These are phyloP conservation scores for Nematolebias whitei DNA, from an alignment of 2,113 vertebrate species.

Conservation along the genomic window DNA sequence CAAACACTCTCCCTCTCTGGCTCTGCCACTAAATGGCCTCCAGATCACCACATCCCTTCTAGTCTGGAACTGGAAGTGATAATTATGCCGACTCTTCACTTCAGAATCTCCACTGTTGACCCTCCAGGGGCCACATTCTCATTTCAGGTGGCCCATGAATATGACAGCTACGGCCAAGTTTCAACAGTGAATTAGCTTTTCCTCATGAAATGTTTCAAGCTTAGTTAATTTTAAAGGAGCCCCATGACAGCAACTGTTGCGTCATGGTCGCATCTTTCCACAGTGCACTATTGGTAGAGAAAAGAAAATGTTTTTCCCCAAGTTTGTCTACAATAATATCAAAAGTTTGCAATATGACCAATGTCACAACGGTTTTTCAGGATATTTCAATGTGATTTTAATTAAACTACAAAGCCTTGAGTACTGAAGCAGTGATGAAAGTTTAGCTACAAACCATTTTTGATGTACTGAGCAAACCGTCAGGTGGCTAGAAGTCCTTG, in stretches of 20 bases:
- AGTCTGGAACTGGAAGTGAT: conserved; percentile 44
- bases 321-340: not conserved
- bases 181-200: conserved; percentile 38
- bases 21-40: conserved; percentile 54
- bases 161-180: conserved; percentile 34
- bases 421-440: not conserved
- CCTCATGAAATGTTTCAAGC: conserved; percentile 29
- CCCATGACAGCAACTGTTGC: conserved; percentile 6
- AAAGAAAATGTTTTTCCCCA: conserved; percentile 3
- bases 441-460: conserved; percentile 19
- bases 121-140: conserved; percentile 42
- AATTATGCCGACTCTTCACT: conserved; percentile 71
- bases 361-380: not conserved
- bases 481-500: conserved; percentile 37
- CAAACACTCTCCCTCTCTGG: conserved; percentile 61
- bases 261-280: not conserved
- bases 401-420: conserved; percentile 1
- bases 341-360: not conserved
- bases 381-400: not conserved
- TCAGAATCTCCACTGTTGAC: conserved; percentile 67
- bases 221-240: conserved; percentile 25
- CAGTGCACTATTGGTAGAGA: not conserved
- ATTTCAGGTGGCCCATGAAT: conserved; percentile 56
- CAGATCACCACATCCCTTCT: conserved; percentile 50
- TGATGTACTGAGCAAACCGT: conserved; percentile 23